Base-by-base conservation (phyloP, 2,113 vertebrate species). In the Nibea albiflora region DNA sequence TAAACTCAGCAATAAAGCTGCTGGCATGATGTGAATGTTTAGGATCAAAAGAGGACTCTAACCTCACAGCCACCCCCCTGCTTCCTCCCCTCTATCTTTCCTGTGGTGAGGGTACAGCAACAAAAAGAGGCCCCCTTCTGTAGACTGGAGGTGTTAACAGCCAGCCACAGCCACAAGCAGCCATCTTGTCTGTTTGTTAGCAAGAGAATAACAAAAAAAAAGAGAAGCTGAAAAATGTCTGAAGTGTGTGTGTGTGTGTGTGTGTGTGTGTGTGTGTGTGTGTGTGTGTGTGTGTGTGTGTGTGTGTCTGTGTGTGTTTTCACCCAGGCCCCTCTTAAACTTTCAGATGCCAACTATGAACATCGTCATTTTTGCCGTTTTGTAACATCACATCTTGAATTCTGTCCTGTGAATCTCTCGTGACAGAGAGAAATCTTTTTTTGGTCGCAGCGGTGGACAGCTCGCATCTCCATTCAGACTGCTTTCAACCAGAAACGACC, bases 151-250 rank as follows among this genome's bases (percentile, higher is more conserved):
- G 92, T 91, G 91, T 92, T 88, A 91, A 90, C 89, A 93, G 35
- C 35, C 35, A 35, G 35, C 35, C 35, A 35, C 35, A 35, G 69
- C 81, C 82, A 54, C 65, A 19, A 88, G 88, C 85, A 90, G 89
- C 89, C 90, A 94, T 94, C 90, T 92, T 93, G 90, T 91, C 72
- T 57, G 60, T 76, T 76, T 60, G 60, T 76, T 76, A 72, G 78
- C 17, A 14, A 61, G 76, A 80, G 70, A 73, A 56, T 66, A 44
- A 83, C 14, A 73, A 20, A 68, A 72, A 17, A n/a, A 47, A 46
- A 4, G 22, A 56, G n/a, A 60, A 50, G 53, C 46, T 70, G 49
- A 47, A 24, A 54, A 15, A 46, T 4, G 42, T 35, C 16, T 54
- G 6, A 28, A 57, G 9, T 20, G 42, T 26, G 1, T 28, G 28